These are phyloP conservation scores for Penelope pileata DNA, from an alignment of 2,113 vertebrate species.

Conservation along the genomic window DNA sequence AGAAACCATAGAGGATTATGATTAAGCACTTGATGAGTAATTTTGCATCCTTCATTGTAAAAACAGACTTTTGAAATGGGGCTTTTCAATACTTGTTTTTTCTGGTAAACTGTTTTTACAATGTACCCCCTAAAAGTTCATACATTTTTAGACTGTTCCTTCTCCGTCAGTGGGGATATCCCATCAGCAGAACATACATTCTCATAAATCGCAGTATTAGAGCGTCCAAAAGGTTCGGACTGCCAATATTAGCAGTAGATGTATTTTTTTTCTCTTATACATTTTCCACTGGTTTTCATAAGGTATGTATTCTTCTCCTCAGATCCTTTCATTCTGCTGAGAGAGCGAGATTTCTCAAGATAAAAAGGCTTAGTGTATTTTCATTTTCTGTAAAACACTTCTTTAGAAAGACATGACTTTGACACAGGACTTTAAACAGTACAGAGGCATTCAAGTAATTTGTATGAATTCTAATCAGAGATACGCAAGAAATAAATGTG, in stretches of 20 bases:
- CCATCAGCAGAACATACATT: neutral
- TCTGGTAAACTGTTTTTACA: conserved; percentile 21
- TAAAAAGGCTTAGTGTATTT: conserved; percentile 23
- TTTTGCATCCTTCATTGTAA: conserved; percentile 27
- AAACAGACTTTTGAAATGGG: conserved; percentile 32
- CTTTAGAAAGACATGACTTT: neutral
- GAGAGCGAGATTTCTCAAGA: neutral
- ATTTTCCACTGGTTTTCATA: conserved; percentile 31
- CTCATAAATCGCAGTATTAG: neutral
- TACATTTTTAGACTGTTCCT: neutral
- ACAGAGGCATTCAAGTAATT: neutral
- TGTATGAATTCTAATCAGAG: conserved; percentile 31
- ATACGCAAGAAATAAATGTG: neutral
- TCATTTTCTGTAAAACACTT: conserved; percentile 30
- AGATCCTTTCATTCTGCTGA: conserved; percentile 4
- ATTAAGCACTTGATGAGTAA: conserved; percentile 34
- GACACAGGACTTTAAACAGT: conserved; percentile 17
- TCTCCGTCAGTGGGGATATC: neutral
- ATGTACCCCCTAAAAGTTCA: neutral
- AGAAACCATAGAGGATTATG: conserved; percentile 32
- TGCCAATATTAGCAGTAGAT: neutral
- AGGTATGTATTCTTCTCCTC: neutral
- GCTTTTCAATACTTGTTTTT: neutral
- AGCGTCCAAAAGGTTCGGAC: neutral
- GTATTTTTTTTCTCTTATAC: neutral